Conservation (phyloP, 30 jellyfish, hydroid and myxozoan species). For the Hydractinia echinata region DNA sequence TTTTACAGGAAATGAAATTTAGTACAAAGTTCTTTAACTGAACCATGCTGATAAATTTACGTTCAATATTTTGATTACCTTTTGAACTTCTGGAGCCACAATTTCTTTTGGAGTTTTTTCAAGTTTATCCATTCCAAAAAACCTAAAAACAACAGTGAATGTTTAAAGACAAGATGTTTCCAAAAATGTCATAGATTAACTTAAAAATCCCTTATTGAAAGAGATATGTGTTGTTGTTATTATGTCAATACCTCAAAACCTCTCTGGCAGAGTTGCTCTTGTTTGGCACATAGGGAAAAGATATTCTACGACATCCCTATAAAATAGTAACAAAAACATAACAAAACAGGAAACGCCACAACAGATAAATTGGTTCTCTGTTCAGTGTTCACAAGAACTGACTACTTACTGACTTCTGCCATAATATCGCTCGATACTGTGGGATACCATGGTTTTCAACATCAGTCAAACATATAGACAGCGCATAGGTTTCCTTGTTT, state of each 20-base stretch:
- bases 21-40: too few species aligned
- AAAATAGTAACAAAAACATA: conserved; percentile 14
- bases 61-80: conserved; percentile 13
- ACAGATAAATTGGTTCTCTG: neutral
- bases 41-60: too few species aligned
- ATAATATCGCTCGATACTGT: conserved; percentile 87
- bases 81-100: conserved; percentile 80
- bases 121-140: conserved; percentile 58
- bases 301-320: conserved; percentile 88
- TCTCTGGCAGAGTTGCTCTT: conserved; percentile 69
- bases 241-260: conserved; percentile 51
- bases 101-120: conserved; percentile 84
- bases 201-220: too few species aligned
- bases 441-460: conserved; percentile 91
- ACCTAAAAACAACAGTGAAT: conserved; percentile 26
- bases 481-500: conserved; percentile 74
- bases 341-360: neutral
- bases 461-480: conserved; percentile 84
- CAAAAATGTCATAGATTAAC: too few species aligned
- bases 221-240: too few species aligned
- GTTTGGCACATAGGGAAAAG: conserved; percentile 84
- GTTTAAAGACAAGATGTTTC: too few species aligned
- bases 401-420: conserved; percentile 75
- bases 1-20: too few species aligned
- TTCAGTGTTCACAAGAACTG: neutral